Conservation (phyloP, 2,888 invertebrate genomes). For the Stenolophus ochropezus region DNA sequence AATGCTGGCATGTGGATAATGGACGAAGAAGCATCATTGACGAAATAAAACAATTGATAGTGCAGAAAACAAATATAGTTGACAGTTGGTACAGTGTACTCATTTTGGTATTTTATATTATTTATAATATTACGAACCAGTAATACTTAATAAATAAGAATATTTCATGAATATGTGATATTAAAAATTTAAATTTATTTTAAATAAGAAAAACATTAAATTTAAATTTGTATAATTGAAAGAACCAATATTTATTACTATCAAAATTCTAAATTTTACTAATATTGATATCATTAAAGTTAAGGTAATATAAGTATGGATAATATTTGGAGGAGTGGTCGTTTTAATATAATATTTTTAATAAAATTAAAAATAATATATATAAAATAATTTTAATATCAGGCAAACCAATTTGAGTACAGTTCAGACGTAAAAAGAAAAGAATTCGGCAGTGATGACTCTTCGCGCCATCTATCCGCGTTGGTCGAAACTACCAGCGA, state of each 20-base stretch:
- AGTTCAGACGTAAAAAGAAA: background rate
- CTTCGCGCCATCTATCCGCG: background rate
- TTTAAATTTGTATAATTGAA: too few species aligned
- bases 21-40: background rate
- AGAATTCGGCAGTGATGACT: background rate
- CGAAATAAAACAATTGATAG: background rate
- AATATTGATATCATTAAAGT: background rate
- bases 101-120: too few species aligned
- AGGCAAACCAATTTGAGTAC: background rate
- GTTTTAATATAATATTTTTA: background rate
- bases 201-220: too few species aligned
- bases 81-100: too few species aligned
- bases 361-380: background rate
- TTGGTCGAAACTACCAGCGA: background rate
- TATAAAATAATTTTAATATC: background rate
- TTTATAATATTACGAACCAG: too few species aligned
- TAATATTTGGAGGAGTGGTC: background rate
- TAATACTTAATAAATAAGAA: too few species aligned
- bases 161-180: too few species aligned
- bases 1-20: constrained; percentile 20
- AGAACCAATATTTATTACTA: too few species aligned
- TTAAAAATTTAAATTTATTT: too few species aligned
- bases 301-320: background rate
- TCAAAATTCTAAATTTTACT: too few species aligned
- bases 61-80: too few species aligned